Evolutionary conservation across 2,888 invertebrate species (phyloP).

Genomic region (Gryllus longicercus): DNA sequence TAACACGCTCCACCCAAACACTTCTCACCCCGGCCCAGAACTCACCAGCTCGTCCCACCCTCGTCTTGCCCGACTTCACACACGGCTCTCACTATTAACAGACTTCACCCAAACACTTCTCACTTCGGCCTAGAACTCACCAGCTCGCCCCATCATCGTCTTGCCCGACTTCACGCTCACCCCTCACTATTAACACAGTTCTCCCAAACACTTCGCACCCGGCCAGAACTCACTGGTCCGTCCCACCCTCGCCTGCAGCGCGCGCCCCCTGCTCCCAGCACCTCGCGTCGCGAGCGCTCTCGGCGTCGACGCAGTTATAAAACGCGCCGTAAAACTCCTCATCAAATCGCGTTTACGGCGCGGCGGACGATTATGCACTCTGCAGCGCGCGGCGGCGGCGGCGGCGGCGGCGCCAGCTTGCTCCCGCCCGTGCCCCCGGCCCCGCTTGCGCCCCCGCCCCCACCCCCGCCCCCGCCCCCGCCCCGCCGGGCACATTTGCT

Average conservation of each 20-base stretch:
- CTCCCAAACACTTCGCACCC: neutral
- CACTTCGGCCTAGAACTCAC: neutral
- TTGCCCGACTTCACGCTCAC: neutral
- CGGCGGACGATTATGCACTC: constrained; percentile 9
- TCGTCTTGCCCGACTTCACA: too few species aligned
- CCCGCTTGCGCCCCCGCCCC: neutral
- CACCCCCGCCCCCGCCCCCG: too few species aligned
- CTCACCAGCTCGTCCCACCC: too few species aligned
- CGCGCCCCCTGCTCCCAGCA: neutral
- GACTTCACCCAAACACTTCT: neutral
- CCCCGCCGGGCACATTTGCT: too few species aligned
- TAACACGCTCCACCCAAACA: too few species aligned
- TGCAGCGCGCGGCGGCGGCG: neutral
- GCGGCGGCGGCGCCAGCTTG: neutral
- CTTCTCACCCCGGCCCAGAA: too few species aligned
- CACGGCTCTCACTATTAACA: neutral
- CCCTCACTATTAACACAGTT: neutral
- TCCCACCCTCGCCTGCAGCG: too few species aligned
- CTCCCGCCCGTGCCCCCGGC: neutral
- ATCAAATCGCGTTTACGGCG: constrained; percentile 8
- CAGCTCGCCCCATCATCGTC: neutral
- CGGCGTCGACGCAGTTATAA: neutral
- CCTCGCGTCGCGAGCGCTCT: neutral
- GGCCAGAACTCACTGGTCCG: too few species aligned
- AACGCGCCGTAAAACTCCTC: constrained; percentile 8